Evolutionary conservation across 2,113 vertebrate genomes (phyloP), one percentile per base, ranked within the genome.

Genomic region (Notothenia coriiceps): DNA sequence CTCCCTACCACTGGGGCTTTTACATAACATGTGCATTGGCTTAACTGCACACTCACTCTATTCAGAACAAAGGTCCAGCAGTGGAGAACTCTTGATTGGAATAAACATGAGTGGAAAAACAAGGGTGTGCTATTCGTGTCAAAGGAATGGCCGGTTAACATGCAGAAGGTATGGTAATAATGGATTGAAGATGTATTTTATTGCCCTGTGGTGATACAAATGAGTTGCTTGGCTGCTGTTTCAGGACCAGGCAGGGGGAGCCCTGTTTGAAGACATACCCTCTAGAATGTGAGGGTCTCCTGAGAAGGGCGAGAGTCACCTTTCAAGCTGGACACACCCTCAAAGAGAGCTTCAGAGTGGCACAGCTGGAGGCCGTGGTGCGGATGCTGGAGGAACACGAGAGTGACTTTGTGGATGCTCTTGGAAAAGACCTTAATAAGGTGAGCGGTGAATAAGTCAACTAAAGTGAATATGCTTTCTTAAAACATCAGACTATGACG

Each of bases 361-460:
- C 77, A 33, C 95, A 96, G 87, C 83, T 96, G 63, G 91, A 95
- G 73, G 93, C 93, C 18, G 29, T 95, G 52, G 71, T 95, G 56
- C 87, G 74, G 33, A 88, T 96, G 94, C 79, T 96, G 84, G 90
- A 89, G 49, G 92, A 94, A 18, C 94, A 95, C 3, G 93, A 96
- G 80, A 88, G 89, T 62, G 94, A 95, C 74, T 95, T 96, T 87
- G 93, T 95, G 60, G 93, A 92, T 20, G 89, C 93, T 68, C 92
- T 96, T 13, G 85, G 90, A 65, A 87, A 89, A 68, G 95, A 95
- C 79, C 90, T 96, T 60, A 93, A 92, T 55, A 95, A 94, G 93
- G 95, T 95, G 17, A 55, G 78, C 10, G 7, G 2, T 12, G 14
- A 61, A 13, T 13, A 2, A 14, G n/a, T 70, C 55, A 14, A 5